These are phyloP conservation scores for Sycobia sp. DNA, from an alignment of 1,140 invertebrate genomes.

Conservation along the genomic window DNA sequence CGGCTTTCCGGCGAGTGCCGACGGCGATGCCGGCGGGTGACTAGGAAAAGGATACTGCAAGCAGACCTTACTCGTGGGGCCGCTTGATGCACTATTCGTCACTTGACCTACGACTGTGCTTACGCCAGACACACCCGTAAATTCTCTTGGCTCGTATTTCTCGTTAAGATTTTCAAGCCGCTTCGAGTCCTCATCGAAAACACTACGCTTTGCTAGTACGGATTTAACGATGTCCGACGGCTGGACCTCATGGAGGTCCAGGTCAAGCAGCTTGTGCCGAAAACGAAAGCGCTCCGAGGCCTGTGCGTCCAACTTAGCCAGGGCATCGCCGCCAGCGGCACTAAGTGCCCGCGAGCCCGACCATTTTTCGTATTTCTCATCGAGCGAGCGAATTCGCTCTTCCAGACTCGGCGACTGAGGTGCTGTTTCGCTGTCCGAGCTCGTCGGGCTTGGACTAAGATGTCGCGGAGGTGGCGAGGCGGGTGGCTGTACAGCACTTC, in stretches of 20 bases:
- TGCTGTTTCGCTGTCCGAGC: slow-evolving; percentile 62
- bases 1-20: slow-evolving; percentile 31
- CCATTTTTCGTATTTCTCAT: slow-evolving; percentile 93
- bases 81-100: slow-evolving; percentile 29
- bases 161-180: slow-evolving; percentile 87
- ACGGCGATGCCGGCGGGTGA: slow-evolving; percentile 67
- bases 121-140: slow-evolving; percentile 51
- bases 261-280: slow-evolving; percentile 72
- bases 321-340: slow-evolving; percentile 64
- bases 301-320: slow-evolving; percentile 65
- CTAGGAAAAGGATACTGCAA: slow-evolving; percentile 83
- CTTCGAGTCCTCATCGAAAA: slow-evolving; percentile 95
- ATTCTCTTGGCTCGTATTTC: slow-evolving; percentile 80
- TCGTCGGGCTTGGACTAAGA: slow-evolving; percentile 67
- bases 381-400: slow-evolving; percentile 84
- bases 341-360: slow-evolving; percentile 69
- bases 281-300: slow-evolving; percentile 61
- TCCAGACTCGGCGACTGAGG: slow-evolving; percentile 75
- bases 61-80: slow-evolving; percentile 63
- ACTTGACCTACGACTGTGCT: slow-evolving; percentile 34
- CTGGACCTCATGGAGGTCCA: slow-evolving; percentile 79
- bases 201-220: slow-evolving; percentile 86
- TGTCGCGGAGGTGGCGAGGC: slow-evolving; percentile 66
- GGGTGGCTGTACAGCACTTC: slow-evolving; percentile 60
- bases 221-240: slow-evolving; percentile 94